Conservation (phyloP, 2,113 vertebrate species). For the Budorcas taxicolor region DNA sequence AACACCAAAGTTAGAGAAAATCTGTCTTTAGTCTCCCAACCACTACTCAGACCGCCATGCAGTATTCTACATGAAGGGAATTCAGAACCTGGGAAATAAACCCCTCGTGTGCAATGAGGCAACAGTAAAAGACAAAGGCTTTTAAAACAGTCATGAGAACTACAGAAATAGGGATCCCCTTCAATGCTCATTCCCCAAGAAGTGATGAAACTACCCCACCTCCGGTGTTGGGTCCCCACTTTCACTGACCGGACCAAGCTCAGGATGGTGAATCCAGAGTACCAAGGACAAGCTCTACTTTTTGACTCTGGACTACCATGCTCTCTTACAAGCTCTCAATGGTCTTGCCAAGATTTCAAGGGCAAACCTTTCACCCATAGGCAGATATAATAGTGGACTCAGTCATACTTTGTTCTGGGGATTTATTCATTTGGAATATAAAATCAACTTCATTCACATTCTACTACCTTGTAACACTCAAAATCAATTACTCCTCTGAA, state of each 20-base stretch:
- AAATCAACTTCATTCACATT: conserved; percentile 66
- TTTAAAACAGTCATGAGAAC: not conserved
- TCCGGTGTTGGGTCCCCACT: not conserved
- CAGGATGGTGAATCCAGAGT: not conserved
- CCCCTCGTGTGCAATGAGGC: not conserved
- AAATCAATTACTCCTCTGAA: conserved; percentile 64
- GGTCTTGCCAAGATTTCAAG: conserved; percentile 37
- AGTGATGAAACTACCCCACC: not conserved
- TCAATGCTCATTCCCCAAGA: not conserved
- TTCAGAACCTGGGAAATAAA: conserved; percentile 2
- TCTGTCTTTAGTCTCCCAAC: not conserved
- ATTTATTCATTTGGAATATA: conserved; percentile 69
- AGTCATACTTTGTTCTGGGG: conserved; percentile 69
- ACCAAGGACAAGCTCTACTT: not conserved
- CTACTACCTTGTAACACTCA: conserved; percentile 69
- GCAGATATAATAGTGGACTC: conserved; percentile 62
- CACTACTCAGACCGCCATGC: not conserved
- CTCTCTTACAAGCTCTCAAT: conserved; percentile 15
- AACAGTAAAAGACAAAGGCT: not conserved
- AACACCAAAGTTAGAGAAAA: not conserved
- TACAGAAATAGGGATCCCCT: not conserved
- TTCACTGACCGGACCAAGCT: not conserved
- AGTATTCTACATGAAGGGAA: not conserved
- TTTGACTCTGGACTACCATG: not conserved
- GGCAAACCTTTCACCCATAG: conserved; percentile 62